These are phyloP conservation scores for Patella pellucida DNA, from an alignment of 2,888 invertebrate species.

Conservation along the genomic window DNA sequence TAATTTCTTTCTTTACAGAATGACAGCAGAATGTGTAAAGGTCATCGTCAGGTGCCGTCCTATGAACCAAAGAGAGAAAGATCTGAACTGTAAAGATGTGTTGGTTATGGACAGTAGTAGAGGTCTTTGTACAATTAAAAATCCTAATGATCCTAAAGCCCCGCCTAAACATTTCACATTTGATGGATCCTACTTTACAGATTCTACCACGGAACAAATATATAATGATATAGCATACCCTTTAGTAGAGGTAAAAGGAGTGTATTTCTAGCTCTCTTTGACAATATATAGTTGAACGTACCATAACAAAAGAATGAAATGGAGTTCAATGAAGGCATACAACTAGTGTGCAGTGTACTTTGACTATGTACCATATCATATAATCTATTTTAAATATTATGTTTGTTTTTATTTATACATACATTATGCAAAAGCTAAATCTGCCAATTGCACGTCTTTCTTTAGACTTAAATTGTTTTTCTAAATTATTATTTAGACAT, in stretches of 20 bases:
- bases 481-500: too few species aligned
- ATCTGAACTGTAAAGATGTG: slow-evolving; percentile 78
- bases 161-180: slow-evolving; percentile 78
- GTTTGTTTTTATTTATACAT: too few species aligned
- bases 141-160: slow-evolving; percentile 62
- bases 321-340: too few species aligned
- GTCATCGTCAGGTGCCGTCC: slow-evolving; percentile 90
- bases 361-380: too few species aligned
- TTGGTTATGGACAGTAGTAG: slow-evolving; percentile 74
- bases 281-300: too few species aligned
- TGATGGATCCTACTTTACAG: slow-evolving; percentile 85
- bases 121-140: slow-evolving; percentile 75
- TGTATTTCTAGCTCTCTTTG: background rate
- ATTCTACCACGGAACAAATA: slow-evolving; percentile 85
- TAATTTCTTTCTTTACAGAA: slow-evolving; percentile 18
- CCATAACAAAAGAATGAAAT: too few species aligned
- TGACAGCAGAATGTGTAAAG: slow-evolving; percentile 79
- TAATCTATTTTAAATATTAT: too few species aligned
- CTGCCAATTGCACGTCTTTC: too few species aligned
- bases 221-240: slow-evolving; percentile 90
- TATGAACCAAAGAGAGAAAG: slow-evolving; percentile 83
- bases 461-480: too few species aligned
- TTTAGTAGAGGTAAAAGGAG: slow-evolving; percentile 79
- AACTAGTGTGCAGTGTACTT: too few species aligned
- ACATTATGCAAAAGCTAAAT: too few species aligned